Conservation (phyloP, 2,113 vertebrate genomes). For the Alligator mississippiensis region DNA sequence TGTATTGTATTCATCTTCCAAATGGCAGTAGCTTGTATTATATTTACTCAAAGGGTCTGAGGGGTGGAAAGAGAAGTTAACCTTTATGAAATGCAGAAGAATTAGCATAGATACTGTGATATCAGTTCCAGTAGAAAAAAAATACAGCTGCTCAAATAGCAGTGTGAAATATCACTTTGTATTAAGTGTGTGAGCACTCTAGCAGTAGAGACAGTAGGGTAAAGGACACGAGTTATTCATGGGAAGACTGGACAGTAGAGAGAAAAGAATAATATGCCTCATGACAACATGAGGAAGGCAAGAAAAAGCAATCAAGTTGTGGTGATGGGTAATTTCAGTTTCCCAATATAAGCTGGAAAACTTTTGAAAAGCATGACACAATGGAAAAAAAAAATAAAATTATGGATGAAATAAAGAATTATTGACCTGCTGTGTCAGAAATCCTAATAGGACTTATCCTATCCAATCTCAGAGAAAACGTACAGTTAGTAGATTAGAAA, state of each 20-base stretch:
- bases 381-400: slow-evolving; percentile 73
- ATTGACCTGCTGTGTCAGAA: slow-evolving; percentile 79
- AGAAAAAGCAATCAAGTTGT: slow-evolving; percentile 54
- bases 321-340: slow-evolving; percentile 70
- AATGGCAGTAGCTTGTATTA: neutral
- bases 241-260: slow-evolving; percentile 16
- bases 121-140: neutral
- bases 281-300: slow-evolving; percentile 44
- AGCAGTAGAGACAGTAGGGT: neutral
- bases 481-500: slow-evolving; percentile 80
- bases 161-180: neutral
- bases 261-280: slow-evolving; percentile 25
- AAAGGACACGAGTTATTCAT: neutral
- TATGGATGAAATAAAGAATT: slow-evolving; percentile 78
- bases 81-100: neutral
- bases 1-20: neutral
- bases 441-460: slow-evolving; percentile 75
- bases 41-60: neutral
- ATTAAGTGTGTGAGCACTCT: neutral
- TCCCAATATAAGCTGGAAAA: slow-evolving; percentile 69
- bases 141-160: neutral
- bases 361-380: slow-evolving; percentile 66
- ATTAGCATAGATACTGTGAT: neutral
- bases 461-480: slow-evolving; percentile 79
- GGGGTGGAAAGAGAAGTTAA: neutral